A percentile compares a stretch with the other conserved stretches of the same genome.
These are phyloP conservation scores for Microhierax caerulescens DNA, from an alignment of 2,797 vertebrate species.

Conservation along the genomic window DNA sequence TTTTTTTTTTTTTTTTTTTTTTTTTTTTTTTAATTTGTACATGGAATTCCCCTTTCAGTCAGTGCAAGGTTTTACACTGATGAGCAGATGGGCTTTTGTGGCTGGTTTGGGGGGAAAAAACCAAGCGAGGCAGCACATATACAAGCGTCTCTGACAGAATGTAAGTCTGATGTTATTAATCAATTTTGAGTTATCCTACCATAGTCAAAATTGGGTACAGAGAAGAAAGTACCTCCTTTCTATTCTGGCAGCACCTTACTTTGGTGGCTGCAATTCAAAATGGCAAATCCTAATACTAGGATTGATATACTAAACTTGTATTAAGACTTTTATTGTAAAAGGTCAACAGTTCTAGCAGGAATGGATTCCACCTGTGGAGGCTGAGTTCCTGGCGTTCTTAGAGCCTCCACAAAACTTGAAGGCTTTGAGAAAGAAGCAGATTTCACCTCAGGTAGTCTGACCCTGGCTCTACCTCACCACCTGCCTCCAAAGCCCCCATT, in stretches of 20 bases:
- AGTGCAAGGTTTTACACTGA: neutral
- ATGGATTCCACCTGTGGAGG: neutral
- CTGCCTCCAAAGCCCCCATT: neutral
- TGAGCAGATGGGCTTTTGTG: neutral
- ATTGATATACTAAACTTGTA: neutral
- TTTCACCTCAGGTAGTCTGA: neutral
- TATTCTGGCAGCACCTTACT: neutral
- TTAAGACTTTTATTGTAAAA: neutral
- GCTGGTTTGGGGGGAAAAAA: neutral
- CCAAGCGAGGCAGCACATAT: neutral
- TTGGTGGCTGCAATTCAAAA: neutral
- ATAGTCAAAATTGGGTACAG: neutral
- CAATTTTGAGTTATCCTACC: neutral
- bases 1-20: neutral
- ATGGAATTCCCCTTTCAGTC: neutral
- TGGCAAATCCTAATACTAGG: neutral
- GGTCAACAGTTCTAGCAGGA: neutral
- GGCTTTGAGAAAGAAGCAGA: neutral
- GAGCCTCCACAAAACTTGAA: neutral
- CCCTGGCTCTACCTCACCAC: neutral
- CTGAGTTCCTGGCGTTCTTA: neutral
- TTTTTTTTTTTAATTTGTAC: neutral
- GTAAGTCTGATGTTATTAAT: neutral
- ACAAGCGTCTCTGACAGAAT: neutral
- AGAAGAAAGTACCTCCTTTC: neutral